These are phyloP conservation scores for Corvus hawaiiensis DNA, from an alignment of 2,113 vertebrate species.

Conservation along the genomic window DNA sequence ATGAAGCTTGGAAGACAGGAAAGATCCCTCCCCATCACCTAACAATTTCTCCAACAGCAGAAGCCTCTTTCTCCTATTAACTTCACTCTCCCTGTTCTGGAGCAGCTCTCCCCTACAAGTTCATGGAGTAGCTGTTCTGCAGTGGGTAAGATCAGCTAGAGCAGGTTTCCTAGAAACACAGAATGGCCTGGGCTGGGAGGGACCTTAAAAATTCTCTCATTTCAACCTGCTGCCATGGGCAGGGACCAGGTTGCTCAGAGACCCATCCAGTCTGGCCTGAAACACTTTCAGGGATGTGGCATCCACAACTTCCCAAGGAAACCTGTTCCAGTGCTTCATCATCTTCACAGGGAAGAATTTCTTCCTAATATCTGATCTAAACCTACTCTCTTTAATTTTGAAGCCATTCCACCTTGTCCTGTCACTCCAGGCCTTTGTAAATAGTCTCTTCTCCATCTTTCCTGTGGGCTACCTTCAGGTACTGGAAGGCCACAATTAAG, in stretches of 20 bases:
- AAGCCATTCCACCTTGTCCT: not conserved
- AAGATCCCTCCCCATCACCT: not conserved
- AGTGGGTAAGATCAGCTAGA: not conserved
- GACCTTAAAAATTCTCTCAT: not conserved
- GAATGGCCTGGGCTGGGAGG: not conserved
- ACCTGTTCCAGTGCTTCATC: not conserved
- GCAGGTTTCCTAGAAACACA: not conserved
- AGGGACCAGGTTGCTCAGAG: not conserved
- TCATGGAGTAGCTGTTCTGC: not conserved
- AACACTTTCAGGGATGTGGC: not conserved
- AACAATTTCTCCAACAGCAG: not conserved
- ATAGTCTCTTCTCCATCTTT: not conserved
- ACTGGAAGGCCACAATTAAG: not conserved
- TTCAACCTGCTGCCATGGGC: not conserved
- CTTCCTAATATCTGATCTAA: not conserved
- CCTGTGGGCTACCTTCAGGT: fast-evolving
- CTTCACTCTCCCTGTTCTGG: not conserved
- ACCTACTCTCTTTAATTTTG: not conserved
- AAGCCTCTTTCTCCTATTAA: not conserved
- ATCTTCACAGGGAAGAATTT: not conserved
- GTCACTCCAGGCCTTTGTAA: not conserved
- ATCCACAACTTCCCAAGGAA: not conserved
- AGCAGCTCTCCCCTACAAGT: not conserved
- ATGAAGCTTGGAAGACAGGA: not conserved
- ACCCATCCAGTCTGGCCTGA: not conserved